Percentiles rank a stretch among this genome's conserved stretches.
phyloP scores from a whole-genome alignment of 2,797 vertebrate genomes.

The Trachurus trachurus region DNA sequence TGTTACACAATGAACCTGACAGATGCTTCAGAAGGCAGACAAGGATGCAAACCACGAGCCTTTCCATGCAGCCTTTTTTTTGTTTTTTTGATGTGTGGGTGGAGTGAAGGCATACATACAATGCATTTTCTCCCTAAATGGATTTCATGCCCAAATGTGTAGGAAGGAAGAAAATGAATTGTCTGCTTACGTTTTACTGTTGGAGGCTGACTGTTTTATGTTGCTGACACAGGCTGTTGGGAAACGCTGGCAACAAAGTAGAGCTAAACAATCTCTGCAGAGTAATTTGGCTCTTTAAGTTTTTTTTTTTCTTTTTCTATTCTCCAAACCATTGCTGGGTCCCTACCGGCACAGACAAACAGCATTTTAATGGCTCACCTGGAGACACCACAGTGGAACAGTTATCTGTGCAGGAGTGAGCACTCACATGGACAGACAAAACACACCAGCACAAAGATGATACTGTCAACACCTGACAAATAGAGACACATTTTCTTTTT shows the following conservation, averaged over 20 bases:
- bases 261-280: constrained; percentile 50
- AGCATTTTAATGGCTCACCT: constrained; percentile 46
- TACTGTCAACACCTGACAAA: not conserved
- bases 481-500: not conserved
- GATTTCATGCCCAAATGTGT: constrained; percentile 44
- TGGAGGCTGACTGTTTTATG: constrained; percentile 14
- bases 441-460: constrained; percentile 13
- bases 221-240: constrained; percentile 42
- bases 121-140: constrained; percentile 24
- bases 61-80: not conserved
- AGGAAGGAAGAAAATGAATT: constrained; percentile 39
- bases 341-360: constrained; percentile 34
- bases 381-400: constrained; percentile 26
- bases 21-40: constrained; percentile 38
- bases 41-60: constrained; percentile 45
- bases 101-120: not conserved
- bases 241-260: constrained; percentile 30
- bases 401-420: constrained; percentile 23
- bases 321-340: constrained; percentile 28
- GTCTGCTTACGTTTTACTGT: constrained; percentile 25
- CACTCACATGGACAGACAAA: constrained; percentile 5
- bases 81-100: not conserved
- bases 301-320: not conserved
- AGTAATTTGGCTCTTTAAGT: constrained; percentile 31
- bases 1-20: constrained; percentile 70